Conservation (phyloP, 2,113 vertebrate genomes). For the Coryphaenoides rupestris region DNA sequence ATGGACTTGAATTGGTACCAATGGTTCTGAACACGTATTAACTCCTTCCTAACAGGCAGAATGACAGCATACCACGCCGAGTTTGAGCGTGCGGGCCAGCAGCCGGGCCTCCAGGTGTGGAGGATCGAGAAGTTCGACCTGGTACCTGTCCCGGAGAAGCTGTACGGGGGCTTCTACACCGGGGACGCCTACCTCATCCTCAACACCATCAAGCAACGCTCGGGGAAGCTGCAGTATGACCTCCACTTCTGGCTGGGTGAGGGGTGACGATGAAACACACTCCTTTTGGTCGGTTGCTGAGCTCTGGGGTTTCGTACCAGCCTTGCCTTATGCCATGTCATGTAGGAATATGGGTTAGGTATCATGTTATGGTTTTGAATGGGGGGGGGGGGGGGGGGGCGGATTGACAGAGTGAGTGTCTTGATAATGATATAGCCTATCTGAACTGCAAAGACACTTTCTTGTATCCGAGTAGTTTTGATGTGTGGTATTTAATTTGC, state of each 20-base stretch:
- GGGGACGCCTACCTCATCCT: constrained; percentile 93
- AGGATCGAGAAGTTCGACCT: constrained; percentile 93
- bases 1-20: too few relatives aligned
- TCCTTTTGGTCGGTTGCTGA: not conserved
- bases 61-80: constrained; percentile 88
- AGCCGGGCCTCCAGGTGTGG: constrained; percentile 94
- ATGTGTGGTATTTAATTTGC: too few relatives aligned
- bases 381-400: not conserved
- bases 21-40: too few relatives aligned
- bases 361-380: not conserved
- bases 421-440: too few relatives aligned
- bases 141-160: constrained; percentile 87
- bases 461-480: too few relatives aligned
- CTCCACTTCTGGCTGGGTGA: constrained; percentile 97
- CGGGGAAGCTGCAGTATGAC: constrained; percentile 88
- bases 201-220: constrained; percentile 89
- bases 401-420: too few relatives aligned
- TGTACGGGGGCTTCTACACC: constrained; percentile 89
- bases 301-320: not conserved
- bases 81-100: constrained; percentile 86
- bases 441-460: too few relatives aligned
- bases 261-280: constrained; percentile 6
- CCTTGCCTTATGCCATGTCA: too few relatives aligned
- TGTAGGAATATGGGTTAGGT: not conserved
- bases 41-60: constrained; percentile 62